Base-by-base conservation (phyloP, 1,140 invertebrate genomes). In the Macrosteles quadrilineatus region DNA sequence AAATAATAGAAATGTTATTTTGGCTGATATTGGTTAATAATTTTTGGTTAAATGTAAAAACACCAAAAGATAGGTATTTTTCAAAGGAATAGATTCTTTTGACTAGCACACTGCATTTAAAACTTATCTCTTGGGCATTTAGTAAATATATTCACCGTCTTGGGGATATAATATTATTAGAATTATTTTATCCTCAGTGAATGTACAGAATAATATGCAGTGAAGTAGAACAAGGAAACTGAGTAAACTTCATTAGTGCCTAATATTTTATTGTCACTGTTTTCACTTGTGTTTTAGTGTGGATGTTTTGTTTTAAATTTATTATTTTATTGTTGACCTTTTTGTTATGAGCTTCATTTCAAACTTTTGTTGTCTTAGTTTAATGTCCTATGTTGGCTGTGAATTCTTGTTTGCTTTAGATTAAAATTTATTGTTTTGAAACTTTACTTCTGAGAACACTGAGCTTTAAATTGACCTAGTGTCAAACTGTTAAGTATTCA, bases 201-300 rank as follows among this genome's bases (percentile, higher is more conserved):
- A 59, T 47, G 57, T 69, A 64, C 68, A 69, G 68, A 69, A 69
- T 31, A 59, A 64, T 69, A 64, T 69, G 43, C 68, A 64, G 68
- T 69, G 68, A 69, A 64, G 3, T 67, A 45, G 23, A 29, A 66
- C 21, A 66, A 67, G 21, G 23, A 29, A 67, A 27, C 45, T 45
- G 12, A 19, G 29, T 14, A 31, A 31, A 17, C 31, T 29, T 29
- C 31, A 40, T 36, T 21, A 65, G 27, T 30, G 50, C 19, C 1
- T 62, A 62, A 19, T 32, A 62, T 29, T 21, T 27, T 12, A 21
- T 43, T 23, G n/a, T 43, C n/a, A 29, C 23, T 40, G 19, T 2
- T 65, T 65, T 23, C 47, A 21, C 21, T n/a, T 19, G n/a, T 50
- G 21, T n/a, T 50, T 63, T 43, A 65, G 21, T 65, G 43, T 40